Conservation (phyloP, 1,140 invertebrate species). For the Aleiodes sp. region DNA sequence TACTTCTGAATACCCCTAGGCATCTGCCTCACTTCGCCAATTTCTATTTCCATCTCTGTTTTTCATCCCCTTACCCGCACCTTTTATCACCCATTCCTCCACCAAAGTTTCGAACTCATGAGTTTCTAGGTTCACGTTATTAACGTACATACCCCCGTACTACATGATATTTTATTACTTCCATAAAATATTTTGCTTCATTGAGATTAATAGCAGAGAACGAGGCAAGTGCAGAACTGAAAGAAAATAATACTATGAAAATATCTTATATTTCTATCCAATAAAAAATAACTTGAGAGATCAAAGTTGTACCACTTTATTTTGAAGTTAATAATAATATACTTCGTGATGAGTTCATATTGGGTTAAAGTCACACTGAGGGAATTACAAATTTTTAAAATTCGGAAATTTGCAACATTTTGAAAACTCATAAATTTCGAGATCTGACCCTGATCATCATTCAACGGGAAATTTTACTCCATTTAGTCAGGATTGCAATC, state of each 20-base stretch:
- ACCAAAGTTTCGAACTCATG: neutral
- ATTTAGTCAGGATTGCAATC: no score
- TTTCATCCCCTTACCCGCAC: neutral
- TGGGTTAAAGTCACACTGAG: no score
- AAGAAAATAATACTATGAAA: neutral
- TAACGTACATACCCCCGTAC: neutral
- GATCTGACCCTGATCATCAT: no score
- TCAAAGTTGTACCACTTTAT: no score
- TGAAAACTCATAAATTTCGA: no score
- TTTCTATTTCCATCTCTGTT: constrained; percentile 4
- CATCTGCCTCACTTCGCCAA: constrained; percentile 13
- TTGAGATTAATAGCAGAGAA: constrained; percentile 1
- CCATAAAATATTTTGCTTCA: constrained; percentile 10
- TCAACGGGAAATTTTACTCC: no score
- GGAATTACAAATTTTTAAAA: no score
- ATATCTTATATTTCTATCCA: constrained; percentile 10
- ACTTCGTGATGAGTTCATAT: no score
- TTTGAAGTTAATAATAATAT: no score
- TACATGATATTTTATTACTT: constrained; percentile 12
- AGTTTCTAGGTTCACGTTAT: constrained; percentile 12
- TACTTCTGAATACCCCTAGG: constrained; percentile 9
- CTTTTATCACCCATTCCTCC: neutral
- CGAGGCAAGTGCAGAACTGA: neutral
- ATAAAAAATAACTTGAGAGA: no score
- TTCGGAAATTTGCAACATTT: no score